These are phyloP conservation scores for Spilosoma lubricipeda DNA, from an alignment of 2,888 invertebrate genomes.

Conservation along the genomic window DNA sequence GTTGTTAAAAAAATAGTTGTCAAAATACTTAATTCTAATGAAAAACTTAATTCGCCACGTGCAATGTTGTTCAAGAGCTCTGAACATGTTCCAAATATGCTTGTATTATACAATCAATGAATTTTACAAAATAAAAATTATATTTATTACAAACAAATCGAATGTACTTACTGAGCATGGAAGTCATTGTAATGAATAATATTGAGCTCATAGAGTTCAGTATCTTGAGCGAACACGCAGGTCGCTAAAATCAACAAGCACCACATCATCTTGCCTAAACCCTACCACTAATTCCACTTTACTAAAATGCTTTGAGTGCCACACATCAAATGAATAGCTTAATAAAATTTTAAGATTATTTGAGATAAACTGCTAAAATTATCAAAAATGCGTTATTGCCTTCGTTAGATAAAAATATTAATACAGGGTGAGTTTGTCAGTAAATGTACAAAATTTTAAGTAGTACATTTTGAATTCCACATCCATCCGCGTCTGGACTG, in stretches of 20 bases:
- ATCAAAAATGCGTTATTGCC: constrained; percentile 4
- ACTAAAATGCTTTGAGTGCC: not conserved
- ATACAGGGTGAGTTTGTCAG: not conserved
- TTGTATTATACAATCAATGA: too few species aligned
- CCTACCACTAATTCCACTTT: not conserved
- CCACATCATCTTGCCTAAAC: constrained; percentile 41
- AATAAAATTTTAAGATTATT: constrained; percentile 31
- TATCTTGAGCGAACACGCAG: constrained; percentile 52
- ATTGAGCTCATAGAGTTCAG: constrained; percentile 70
- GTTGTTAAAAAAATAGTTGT: too few species aligned
- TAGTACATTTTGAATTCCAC: not conserved
- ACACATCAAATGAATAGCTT: constrained; percentile 29
- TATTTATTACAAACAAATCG: not conserved
- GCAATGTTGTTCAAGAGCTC: too few species aligned
- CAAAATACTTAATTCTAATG: too few species aligned
- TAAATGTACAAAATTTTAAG: not conserved
- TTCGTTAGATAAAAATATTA: not conserved
- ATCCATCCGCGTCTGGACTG: too few species aligned
- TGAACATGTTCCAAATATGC: too few species aligned
- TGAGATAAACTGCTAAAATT: constrained; percentile 1
- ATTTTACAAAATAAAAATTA: too few species aligned
- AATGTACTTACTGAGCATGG: constrained; percentile 83
- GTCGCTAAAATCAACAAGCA: constrained; percentile 50
- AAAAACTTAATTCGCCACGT: not conserved
- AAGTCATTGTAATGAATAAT: constrained; percentile 86